Percentiles rank a stretch among this genome's conserved stretches.
Evolutionary conservation across 2,113 vertebrate species (phyloP).

Genomic region (Toxotes jaculatrix): DNA sequence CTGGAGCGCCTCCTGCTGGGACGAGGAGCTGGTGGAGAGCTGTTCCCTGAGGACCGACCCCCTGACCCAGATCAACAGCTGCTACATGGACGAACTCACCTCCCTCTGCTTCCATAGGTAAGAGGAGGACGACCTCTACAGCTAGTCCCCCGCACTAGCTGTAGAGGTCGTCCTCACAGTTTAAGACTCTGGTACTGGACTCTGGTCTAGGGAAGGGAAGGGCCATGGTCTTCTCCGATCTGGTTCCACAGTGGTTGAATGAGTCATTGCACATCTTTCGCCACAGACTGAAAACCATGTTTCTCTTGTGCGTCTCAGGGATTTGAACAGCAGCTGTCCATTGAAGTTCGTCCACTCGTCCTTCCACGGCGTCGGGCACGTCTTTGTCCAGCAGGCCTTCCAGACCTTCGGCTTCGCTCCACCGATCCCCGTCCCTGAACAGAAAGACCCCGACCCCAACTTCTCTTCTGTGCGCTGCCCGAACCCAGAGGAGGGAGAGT

Average conservation of each 20-base stretch:
- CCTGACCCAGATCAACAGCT: slow-evolving; percentile 84
- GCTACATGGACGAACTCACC: slow-evolving; percentile 91
- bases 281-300: background rate
- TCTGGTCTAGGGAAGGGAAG: background rate
- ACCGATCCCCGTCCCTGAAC: slow-evolving; percentile 94
- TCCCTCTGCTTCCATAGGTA: slow-evolving; percentile 93
- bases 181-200: background rate
- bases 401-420: slow-evolving; percentile 88
- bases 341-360: slow-evolving; percentile 94
- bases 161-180: no score
- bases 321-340: slow-evolving; percentile 85
- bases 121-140: background rate
- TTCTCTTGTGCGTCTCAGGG: slow-evolving; percentile 71
- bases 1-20: slow-evolving; percentile 94
- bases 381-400: slow-evolving; percentile 92
- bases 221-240: background rate
- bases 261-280: background rate
- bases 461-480: slow-evolving; percentile 94
- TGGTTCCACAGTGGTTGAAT: background rate
- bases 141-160: background rate
- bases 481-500: slow-evolving; percentile 96
- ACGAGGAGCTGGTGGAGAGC: slow-evolving; percentile 86
- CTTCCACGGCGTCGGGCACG: slow-evolving; percentile 95
- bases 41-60: slow-evolving; percentile 89
- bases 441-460: slow-evolving; percentile 94